Conservation (phyloP, 2,113 vertebrate genomes). For the Aix galericulata region DNA sequence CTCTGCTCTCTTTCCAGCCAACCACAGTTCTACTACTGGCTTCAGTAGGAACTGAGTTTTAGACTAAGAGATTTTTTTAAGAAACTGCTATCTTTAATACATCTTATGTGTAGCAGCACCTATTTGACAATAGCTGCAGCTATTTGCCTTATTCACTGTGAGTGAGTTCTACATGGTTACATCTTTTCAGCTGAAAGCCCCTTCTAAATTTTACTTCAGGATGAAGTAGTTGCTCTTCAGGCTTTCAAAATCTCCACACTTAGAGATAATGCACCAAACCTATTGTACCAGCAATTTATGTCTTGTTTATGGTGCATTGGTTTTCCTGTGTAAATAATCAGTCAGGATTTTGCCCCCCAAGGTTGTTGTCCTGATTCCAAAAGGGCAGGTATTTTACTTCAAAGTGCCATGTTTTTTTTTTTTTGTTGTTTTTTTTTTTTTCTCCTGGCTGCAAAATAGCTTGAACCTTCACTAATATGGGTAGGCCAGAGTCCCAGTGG, state of each 20-base stretch:
- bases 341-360: neutral
- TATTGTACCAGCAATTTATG: neutral
- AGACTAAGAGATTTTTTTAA: neutral
- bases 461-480: neutral
- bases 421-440: neutral
- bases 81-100: neutral
- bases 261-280: neutral
- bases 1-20: neutral
- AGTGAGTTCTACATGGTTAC: neutral
- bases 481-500: neutral
- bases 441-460: neutral
- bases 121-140: neutral
- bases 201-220: neutral
- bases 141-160: neutral
- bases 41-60: neutral
- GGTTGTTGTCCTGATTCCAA: neutral
- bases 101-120: neutral
- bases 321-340: neutral
- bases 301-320: neutral
- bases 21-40: neutral
- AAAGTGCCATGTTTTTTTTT: neutral
- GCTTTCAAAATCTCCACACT: neutral
- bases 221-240: neutral
- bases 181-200: neutral
- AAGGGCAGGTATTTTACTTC: neutral